Base-by-base conservation (phyloP, 2,797 vertebrate species). In the Oophaga sylvatica region DNA sequence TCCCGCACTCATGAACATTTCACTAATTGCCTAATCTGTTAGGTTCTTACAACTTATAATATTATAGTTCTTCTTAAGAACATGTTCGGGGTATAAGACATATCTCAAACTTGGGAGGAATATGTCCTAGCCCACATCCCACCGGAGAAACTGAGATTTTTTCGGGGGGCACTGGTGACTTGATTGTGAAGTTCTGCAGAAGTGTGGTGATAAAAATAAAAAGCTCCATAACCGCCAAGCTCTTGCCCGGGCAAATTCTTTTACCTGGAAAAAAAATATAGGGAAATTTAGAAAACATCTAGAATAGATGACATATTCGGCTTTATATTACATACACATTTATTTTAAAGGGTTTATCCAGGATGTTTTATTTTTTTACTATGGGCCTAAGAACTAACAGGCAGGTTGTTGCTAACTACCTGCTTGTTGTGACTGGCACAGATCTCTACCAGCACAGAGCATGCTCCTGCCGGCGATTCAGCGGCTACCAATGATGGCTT, bases 101-200 rank as follows among this genome's bases (percentile, higher is more conserved):
- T 5, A 26, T 29, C 67, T 71, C 16, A 31, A 71, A 83, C 15
- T 12, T 17, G 19, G 53, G 41, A 56, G 65, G 67, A 11, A 83
- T 31, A 26, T 71, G 45, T 17, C 22, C 48, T 48, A 83, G 53
- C 3, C 65, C 81, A 26, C 29, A 20, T 5, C 48, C 81, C 17
- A 68, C 68, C 15, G 65, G 68, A 7, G n/a, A 1, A 1, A 71
- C 29, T 6, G 29, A 57, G 48, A 83, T 73, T 7, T 73, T 17
- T 56, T 83, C 81, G 4, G 45, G 45, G 3, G 26, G 22, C 20
- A 83, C 56, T 6, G 56, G n/a, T 53, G 81, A 59, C 68, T 71
- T 60, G 81, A 83, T 10, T 2, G 22, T 70, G 59, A 82, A 70
- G 81, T 70, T 82, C 41, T 82, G 81, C 9, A 82, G 26, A 4